Percentiles rank a stretch among this genome's conserved stretches.
phyloP scores from a whole-genome alignment of 2,113 vertebrate species.

The Reinhardtius hippoglossoides region DNA sequence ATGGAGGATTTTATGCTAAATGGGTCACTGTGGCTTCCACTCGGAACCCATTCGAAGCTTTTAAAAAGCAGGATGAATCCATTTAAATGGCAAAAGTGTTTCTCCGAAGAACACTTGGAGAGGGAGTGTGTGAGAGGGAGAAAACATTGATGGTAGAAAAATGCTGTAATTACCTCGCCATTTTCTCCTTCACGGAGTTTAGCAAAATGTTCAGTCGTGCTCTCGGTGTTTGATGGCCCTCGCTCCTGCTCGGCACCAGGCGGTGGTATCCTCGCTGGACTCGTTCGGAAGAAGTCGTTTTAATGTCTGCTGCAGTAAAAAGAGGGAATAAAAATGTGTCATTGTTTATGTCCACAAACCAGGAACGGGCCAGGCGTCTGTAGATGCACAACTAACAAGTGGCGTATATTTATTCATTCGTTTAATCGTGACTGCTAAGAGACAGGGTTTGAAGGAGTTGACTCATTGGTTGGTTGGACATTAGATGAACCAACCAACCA shows the following conservation, averaged over 20 bases:
- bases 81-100: conserved; percentile 39
- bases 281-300: conserved; percentile 25
- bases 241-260: conserved; percentile 11
- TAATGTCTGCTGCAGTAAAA: conserved; percentile 38
- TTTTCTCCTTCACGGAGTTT: conserved; percentile 49
- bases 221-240: conserved; percentile 44
- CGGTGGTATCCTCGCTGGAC: conserved; percentile 21
- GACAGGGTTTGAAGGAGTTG: no score
- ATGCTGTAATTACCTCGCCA: conserved; percentile 50
- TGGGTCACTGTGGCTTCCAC: neutral
- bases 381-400: neutral
- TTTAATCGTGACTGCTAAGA: no score
- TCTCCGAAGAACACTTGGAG: conserved; percentile 42
- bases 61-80: neutral
- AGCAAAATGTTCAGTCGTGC: conserved; percentile 58
- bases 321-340: conserved; percentile 28
- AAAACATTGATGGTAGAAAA: conserved; percentile 28
- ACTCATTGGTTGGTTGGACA: no score
- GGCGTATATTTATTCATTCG: neutral
- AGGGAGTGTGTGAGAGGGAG: conserved; percentile 14
- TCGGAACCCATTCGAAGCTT: conserved; percentile 6
- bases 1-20: neutral
- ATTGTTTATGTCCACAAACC: neutral
- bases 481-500: neutral
- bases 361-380: neutral